phyloP scores from a whole-genome alignment of 2,113 vertebrate genomes.

The Corythaeola cristata region DNA sequence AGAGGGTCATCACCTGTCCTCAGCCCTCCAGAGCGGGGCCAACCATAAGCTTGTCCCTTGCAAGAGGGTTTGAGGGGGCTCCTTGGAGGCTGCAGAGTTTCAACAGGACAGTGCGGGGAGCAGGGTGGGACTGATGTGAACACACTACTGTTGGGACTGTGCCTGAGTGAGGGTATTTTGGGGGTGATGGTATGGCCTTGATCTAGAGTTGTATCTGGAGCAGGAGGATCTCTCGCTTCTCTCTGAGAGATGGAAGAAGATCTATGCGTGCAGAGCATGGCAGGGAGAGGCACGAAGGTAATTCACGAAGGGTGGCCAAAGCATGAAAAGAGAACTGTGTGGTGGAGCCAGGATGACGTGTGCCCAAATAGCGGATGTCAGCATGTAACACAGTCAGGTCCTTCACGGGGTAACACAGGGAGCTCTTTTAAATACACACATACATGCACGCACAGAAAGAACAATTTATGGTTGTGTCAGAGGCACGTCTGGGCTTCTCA shows the following conservation, averaged over 20 bases:
- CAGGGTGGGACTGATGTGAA: not conserved
- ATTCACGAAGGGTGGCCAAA: not conserved
- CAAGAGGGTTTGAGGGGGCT: not conserved
- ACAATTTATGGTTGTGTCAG: slow-evolving; percentile 71
- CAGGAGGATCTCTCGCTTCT: not conserved
- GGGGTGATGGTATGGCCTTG: not conserved
- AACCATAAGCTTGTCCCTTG: not conserved
- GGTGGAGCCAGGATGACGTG: slow-evolving; percentile 36
- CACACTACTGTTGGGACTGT: not conserved
- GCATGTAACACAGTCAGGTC: slow-evolving; percentile 44
- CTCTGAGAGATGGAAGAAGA: not conserved
- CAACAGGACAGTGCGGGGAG: accelerated
- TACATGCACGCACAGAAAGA: not conserved
- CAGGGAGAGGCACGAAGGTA: not conserved
- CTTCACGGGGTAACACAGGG: slow-evolving; percentile 59
- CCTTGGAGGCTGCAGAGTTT: not conserved
- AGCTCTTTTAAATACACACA: slow-evolving; percentile 21
- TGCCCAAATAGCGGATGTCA: not conserved
- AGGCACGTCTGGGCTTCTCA: slow-evolving; percentile 66
- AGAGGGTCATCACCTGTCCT: not conserved
- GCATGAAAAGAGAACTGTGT: slow-evolving; percentile 52
- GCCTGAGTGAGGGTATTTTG: not conserved
- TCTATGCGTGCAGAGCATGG: not conserved
- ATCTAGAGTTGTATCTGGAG: not conserved
- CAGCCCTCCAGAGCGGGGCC: not conserved